Evolutionary conservation across 2,888 invertebrate genomes (phyloP), one percentile per base, ranked within the genome.

Genomic region (Malthinus flaveolus): DNA sequence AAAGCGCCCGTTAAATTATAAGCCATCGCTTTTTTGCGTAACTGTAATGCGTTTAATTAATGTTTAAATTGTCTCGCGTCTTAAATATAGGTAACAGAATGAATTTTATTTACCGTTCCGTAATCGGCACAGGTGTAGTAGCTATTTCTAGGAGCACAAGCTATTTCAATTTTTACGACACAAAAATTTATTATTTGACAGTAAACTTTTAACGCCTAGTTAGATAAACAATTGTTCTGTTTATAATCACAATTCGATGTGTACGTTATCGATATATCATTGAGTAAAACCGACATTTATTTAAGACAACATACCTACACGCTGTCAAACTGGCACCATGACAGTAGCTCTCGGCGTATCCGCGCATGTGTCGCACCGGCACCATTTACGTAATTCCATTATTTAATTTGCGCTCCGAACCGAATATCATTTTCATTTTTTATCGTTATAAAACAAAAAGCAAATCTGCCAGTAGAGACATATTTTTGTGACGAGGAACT

Each of bases 321-420:
- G 73, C 74, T 75, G 75, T 76, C 75, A 76, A 75, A 76, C 74
- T 68, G 68, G 68, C 69, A 74, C 77, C 76, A 77, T 76, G 75
- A 77, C 76, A 76, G 75, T 72, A 72, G 71, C 66, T 70, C 66
- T 67, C 63, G 61, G 42, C 45, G 37, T n/a, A 39, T 49, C 54
- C 36, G 68, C 68, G 69, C 68, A 60, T 66, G 65, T 23, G 56
- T 49, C 47, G 54, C n/a, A 56, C 61, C 59, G 59, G 66, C 54
- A 23, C 23, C 23, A 23, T 23, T 23, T 23, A 23, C 23, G n/a
- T n/a, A n/a, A n/a, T 62, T 61, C 61, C 12, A 13, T 42, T 42
- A 42, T 42, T 42, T 15, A 42, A 42, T 42, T 42, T 42, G 39
- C 39, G 39, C 39, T 42, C 39, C 39, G 0, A 15, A 15, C 15